phyloP scores from a whole-genome alignment of 2,888 invertebrate genomes.

The Eristalinus aeneus region DNA sequence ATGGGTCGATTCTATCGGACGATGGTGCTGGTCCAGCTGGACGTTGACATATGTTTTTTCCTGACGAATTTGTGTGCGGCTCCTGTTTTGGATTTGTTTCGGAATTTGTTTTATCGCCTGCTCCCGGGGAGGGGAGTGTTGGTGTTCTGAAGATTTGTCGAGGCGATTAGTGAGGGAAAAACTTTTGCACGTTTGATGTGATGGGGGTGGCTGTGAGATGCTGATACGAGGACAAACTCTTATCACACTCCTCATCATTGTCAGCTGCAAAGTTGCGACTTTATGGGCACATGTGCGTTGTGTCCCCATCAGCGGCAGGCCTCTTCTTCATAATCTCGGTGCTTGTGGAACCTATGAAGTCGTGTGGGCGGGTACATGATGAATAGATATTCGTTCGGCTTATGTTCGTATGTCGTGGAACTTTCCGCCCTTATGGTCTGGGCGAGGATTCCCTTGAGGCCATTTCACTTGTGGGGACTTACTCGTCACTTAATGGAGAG shows the following conservation, averaged over 20 bases:
- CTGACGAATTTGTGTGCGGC: conserved; percentile 23
- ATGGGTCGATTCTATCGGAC: neutral
- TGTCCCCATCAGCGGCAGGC: neutral
- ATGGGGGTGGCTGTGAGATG: neutral
- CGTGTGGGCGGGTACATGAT: neutral
- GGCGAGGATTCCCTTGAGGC: neutral
- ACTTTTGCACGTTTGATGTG: neutral
- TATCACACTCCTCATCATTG: neutral
- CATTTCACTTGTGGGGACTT: neutral
- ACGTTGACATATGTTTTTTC: conserved; percentile 52
- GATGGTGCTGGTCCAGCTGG: conserved; percentile 6
- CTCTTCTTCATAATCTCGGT: too few relatives aligned
- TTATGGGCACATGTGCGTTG: neutral
- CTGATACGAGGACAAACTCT: neutral
- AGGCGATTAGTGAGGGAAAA: neutral
- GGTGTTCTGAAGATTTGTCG: neutral
- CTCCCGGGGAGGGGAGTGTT: neutral
- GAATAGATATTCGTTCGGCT: neutral
- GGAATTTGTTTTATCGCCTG: neutral
- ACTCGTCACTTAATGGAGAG: too few relatives aligned
- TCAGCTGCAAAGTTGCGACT: neutral
- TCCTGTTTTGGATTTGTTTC: conserved; percentile 4
- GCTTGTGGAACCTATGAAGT: too few relatives aligned
- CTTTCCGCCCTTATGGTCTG: neutral
- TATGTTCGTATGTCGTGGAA: neutral